Evolutionary conservation across 1,140 invertebrate genomes (phyloP).

Genomic region (Pinna nobilis): DNA sequence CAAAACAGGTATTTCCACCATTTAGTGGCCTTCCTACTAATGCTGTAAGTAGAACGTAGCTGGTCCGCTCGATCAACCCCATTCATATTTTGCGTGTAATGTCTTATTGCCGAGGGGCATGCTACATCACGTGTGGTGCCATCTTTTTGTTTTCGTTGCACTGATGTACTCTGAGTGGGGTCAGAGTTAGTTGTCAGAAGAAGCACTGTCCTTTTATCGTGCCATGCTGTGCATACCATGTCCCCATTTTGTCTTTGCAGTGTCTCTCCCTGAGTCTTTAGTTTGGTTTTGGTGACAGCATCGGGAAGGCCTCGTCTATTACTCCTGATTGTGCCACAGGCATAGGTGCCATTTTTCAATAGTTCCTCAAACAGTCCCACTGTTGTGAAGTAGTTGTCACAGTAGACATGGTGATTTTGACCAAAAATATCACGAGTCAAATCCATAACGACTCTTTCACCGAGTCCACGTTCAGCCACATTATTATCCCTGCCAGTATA

Average conservation of each 20-base stretch:
- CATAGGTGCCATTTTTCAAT: too few species aligned
- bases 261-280: not conserved
- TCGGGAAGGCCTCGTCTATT: too few species aligned
- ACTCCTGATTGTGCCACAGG: too few species aligned
- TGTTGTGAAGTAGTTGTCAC: too few species aligned
- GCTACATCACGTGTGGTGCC: constrained; percentile 4
- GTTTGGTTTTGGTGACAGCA: too few species aligned
- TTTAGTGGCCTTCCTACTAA: not conserved
- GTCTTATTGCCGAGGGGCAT: not conserved
- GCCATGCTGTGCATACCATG: constrained; percentile 27
- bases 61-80: constrained; percentile 37
- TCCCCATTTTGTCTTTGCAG: not conserved
- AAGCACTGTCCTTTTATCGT: constrained; percentile 8
- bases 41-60: constrained; percentile 10
- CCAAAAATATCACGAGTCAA: too few species aligned
- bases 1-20: not conserved
- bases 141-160: constrained; percentile 29
- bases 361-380: too few species aligned
- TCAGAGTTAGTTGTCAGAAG: constrained; percentile 19
- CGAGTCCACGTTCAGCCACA: too few species aligned
- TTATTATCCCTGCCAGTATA: too few species aligned
- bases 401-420: too few species aligned
- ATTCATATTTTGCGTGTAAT: constrained; percentile 31
- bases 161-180: not conserved
- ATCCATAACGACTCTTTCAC: too few species aligned